Evolutionary conservation across 1,140 invertebrate species (phyloP).

Genomic region (Heliconius congener): DNA sequence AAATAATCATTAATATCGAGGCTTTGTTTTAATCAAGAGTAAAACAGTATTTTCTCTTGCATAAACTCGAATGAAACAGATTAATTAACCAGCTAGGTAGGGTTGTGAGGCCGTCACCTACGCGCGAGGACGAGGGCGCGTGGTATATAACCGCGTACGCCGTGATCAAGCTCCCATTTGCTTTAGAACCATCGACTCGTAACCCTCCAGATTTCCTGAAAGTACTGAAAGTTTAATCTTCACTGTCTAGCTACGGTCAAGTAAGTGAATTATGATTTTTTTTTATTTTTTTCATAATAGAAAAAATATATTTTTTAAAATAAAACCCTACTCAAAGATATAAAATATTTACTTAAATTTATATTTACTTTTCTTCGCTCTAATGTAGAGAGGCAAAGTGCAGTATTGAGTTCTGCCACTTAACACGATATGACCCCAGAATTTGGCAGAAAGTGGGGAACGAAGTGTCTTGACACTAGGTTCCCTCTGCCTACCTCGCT

Average conservation of each 20-base stretch:
- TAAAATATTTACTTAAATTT: too few relatives aligned
- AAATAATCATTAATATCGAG: background rate
- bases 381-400: too few relatives aligned
- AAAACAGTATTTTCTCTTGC: slow-evolving; percentile 24
- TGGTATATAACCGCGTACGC: slow-evolving; percentile 61
- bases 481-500: too few relatives aligned
- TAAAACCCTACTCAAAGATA: too few relatives aligned
- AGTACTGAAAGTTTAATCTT: background rate
- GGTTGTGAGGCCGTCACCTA: slow-evolving; percentile 50
- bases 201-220: slow-evolving; percentile 42
- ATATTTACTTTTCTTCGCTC: too few relatives aligned
- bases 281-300: background rate
- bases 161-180: slow-evolving; percentile 62
- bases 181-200: slow-evolving; percentile 60
- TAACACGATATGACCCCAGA: too few relatives aligned
- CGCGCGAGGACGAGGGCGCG: slow-evolving; percentile 47
- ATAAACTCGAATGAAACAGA: slow-evolving; percentile 35
- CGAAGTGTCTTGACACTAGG: too few relatives aligned
- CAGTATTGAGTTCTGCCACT: too few relatives aligned
- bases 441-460: too few relatives aligned
- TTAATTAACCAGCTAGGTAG: slow-evolving; percentile 41
- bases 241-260: background rate
- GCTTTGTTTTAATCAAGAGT: slow-evolving; percentile 12
- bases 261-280: background rate
- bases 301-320: too few relatives aligned